Evolutionary conservation across 1,140 invertebrate species (phyloP).

Genomic region (Vanessa tameamea): DNA sequence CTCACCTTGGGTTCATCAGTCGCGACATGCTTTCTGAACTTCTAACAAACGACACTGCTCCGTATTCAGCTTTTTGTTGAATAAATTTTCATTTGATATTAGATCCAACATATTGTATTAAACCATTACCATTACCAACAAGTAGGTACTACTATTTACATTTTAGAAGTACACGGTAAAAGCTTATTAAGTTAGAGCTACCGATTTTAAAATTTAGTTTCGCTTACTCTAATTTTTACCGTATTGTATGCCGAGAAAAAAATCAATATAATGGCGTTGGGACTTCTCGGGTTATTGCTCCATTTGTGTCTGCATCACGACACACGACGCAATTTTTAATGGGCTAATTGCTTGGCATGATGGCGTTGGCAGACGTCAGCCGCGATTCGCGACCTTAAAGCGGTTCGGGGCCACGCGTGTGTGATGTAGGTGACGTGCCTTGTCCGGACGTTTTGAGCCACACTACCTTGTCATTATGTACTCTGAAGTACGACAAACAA

Average conservation of each 20-base stretch:
- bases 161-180: not conserved
- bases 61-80: slow-evolving; percentile 17
- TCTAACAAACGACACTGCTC: slow-evolving; percentile 26
- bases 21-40: slow-evolving; percentile 52
- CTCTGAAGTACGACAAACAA: not conserved
- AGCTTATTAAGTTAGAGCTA: not conserved
- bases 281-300: slow-evolving; percentile 58
- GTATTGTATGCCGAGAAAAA: not conserved
- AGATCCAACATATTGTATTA: not conserved
- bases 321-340: slow-evolving; percentile 57
- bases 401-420: slow-evolving; percentile 65
- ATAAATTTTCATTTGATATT: slow-evolving; percentile 6
- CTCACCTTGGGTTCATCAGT: slow-evolving; percentile 69
- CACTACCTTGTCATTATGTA: slow-evolving; percentile 16
- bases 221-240: not conserved
- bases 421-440: slow-evolving; percentile 38
- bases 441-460: slow-evolving; percentile 16
- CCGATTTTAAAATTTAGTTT: not conserved
- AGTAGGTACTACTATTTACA: not conserved
- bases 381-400: slow-evolving; percentile 71
- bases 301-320: slow-evolving; percentile 14
- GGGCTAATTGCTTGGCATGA: slow-evolving; percentile 77
- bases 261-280: slow-evolving; percentile 7
- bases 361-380: slow-evolving; percentile 71
- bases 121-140: not conserved